Percentiles rank a stretch among this genome's conserved stretches.
phyloP scores from a whole-genome alignment of 2,888 invertebrate species.

The Mechanitis mazaeus region DNA sequence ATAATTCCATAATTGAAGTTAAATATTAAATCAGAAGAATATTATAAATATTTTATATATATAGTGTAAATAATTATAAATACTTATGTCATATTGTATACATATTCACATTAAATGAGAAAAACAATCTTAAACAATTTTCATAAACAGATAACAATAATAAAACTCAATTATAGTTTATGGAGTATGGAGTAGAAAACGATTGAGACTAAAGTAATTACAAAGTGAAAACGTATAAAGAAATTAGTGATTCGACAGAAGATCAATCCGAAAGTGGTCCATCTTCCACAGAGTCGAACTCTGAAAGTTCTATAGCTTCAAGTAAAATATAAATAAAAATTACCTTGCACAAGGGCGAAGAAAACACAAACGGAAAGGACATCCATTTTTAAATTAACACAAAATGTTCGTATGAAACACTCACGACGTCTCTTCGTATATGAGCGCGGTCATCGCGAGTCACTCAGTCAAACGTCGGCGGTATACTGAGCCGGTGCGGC shows the following conservation, averaged over 20 bases:
- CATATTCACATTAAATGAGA: no score
- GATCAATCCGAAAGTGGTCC: constrained; percentile 40
- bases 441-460: constrained; percentile 48
- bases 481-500: constrained; percentile 40
- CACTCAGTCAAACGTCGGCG: constrained; percentile 38
- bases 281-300: constrained; percentile 30
- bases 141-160: no score
- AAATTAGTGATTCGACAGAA: constrained; percentile 27
- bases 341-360: constrained; percentile 50
- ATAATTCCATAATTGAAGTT: no score
- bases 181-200: no score
- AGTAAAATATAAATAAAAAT: constrained; percentile 26
- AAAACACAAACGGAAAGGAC: constrained; percentile 48
- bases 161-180: no score
- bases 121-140: no score
- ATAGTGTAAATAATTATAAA: no score
- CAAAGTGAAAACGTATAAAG: constrained; percentile 28
- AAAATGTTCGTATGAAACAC: constrained; percentile 46
- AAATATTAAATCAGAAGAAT: no score
- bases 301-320: constrained; percentile 22
- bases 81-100: no score
- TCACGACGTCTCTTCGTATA: constrained; percentile 47
- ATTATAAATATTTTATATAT: no score
- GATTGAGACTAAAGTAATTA: background rate
- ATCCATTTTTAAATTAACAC: constrained; percentile 61